phyloP scores from a whole-genome alignment of 2,113 vertebrate genomes.

The Eublepharis macularius region DNA sequence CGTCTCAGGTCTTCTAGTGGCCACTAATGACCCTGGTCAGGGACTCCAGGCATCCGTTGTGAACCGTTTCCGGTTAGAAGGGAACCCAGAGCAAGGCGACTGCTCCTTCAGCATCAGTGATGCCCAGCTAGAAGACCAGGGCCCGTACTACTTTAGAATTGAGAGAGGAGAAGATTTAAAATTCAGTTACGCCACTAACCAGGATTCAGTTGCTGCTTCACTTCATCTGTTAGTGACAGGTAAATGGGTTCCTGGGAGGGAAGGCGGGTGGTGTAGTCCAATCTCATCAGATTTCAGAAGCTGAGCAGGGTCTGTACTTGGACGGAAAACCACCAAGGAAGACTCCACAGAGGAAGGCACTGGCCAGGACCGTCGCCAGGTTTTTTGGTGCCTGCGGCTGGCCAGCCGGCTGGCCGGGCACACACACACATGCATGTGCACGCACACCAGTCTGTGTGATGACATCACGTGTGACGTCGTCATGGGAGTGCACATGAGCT shows the following conservation, averaged over 20 bases:
- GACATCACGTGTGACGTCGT: too few species aligned
- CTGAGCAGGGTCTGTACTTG: too few species aligned
- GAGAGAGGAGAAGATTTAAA: accelerated
- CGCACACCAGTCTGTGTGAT: too few species aligned
- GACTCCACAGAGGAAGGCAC: too few species aligned
- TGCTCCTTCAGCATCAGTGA: conserved; percentile 44
- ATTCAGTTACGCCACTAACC: accelerated
- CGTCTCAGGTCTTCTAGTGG: neutral
- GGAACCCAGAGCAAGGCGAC: accelerated
- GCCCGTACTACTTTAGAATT: neutral
- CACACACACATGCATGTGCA: too few species aligned
- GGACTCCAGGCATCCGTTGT: neutral
- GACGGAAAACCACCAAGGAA: too few species aligned
- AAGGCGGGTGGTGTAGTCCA: too few species aligned
- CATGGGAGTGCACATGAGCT: too few species aligned
- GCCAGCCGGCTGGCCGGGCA: too few species aligned
- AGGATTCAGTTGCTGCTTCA: accelerated
- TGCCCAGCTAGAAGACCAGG: accelerated
- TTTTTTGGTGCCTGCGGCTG: too few species aligned
- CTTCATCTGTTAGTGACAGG: neutral
- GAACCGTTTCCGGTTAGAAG: neutral
- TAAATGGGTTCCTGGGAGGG: neutral
- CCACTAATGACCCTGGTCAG: neutral
- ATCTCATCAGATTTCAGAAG: too few species aligned
- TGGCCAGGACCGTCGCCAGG: too few species aligned